Evolutionary conservation across 2,797 vertebrate genomes (phyloP).

Genomic region (Alca torda): DNA sequence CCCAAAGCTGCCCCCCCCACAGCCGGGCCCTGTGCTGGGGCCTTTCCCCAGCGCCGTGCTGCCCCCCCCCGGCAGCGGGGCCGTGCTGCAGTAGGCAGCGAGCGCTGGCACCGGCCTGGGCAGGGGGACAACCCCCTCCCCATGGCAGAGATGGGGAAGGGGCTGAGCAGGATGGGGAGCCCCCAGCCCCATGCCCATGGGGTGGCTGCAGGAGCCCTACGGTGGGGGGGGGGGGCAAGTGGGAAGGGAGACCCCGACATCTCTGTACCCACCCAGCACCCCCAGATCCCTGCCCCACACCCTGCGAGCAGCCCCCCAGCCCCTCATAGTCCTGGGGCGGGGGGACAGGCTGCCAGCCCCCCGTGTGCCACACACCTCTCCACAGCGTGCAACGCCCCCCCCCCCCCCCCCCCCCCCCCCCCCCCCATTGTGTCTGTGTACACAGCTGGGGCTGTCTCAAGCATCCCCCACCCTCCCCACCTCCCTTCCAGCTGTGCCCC

Average conservation of each 20-base stretch:
- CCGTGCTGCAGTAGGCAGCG: background rate
- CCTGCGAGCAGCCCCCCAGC: background rate
- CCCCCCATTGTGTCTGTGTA: slow-evolving; percentile 18
- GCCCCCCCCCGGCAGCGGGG: slow-evolving; percentile 1
- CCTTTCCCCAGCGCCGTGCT: background rate
- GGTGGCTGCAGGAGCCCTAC: background rate
- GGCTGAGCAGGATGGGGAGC: background rate
- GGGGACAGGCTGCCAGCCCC: background rate
- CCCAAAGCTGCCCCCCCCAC: no score
- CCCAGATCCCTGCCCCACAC: no score
- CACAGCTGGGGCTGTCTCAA: background rate
- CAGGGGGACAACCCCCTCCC: no score
- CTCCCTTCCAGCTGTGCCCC: background rate
- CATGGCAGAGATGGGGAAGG: background rate
- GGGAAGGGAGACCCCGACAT: background rate
- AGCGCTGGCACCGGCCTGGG: background rate
- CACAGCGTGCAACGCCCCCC: background rate
- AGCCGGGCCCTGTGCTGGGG: background rate
- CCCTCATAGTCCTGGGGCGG: no score
- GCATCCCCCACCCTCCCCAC: background rate
- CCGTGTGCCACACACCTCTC: background rate
- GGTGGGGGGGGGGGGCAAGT: background rate
- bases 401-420: slow-evolving; percentile 48
- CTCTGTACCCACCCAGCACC: background rate
- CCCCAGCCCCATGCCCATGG: background rate